Conservation (phyloP, 2,888 invertebrate genomes). For the Euplagia quadripunctaria region DNA sequence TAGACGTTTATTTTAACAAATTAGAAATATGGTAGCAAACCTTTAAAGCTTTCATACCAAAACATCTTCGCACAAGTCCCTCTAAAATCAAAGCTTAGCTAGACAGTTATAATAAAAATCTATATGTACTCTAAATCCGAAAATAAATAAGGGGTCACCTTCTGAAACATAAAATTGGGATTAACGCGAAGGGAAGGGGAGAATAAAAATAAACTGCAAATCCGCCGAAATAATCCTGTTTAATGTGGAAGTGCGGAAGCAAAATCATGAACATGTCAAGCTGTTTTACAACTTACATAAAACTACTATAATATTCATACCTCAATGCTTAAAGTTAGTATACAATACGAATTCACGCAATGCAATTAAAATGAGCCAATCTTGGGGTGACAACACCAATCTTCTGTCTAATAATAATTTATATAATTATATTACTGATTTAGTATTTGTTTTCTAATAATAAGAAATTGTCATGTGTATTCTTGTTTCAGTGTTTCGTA, state of each 20-base stretch:
- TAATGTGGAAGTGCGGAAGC: constrained; percentile 43
- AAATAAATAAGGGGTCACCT: constrained; percentile 9
- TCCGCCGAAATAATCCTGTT: constrained; percentile 40
- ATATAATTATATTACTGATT: background rate
- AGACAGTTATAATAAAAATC: background rate
- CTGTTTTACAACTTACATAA: constrained; percentile 50
- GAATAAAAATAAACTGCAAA: constrained; percentile 26
- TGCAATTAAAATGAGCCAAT: constrained; percentile 52
- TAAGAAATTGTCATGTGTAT: too few species aligned
- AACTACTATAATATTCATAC: constrained; percentile 52
- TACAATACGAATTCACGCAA: constrained; percentile 59
- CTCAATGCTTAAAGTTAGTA: constrained; percentile 54
- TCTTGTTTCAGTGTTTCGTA: too few species aligned
- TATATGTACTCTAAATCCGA: background rate
- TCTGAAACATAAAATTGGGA: constrained; percentile 15
- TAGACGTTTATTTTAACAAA: too few species aligned
- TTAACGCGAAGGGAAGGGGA: constrained; percentile 13
- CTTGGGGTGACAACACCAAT: constrained; percentile 26
- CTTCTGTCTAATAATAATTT: background rate
- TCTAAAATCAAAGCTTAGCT: background rate
- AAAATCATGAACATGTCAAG: constrained; percentile 46
- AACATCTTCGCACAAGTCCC: background rate
- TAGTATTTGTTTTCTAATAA: too few species aligned
- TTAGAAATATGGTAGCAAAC: too few species aligned
- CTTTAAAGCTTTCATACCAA: background rate